Evolutionary conservation across 2,797 vertebrate species (phyloP).

Genomic region (Melanotaenia nigrans): DNA sequence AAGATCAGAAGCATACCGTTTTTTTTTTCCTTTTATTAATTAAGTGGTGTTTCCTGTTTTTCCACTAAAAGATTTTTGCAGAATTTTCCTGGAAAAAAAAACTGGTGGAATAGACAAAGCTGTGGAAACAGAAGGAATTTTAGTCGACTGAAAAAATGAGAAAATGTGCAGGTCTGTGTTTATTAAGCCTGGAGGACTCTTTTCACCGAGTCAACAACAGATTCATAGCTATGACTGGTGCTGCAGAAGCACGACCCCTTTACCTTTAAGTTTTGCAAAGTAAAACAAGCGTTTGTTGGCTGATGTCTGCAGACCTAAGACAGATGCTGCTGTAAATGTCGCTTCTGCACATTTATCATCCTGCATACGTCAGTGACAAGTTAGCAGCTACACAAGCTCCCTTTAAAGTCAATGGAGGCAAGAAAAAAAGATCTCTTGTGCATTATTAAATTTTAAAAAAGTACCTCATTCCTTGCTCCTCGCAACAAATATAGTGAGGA

Average conservation of each 20-base stretch:
- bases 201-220: background rate
- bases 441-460: conserved; percentile 1
- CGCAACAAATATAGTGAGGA: background rate
- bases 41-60: background rate
- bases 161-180: background rate
- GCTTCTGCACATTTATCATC: background rate
- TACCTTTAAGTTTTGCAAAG: background rate
- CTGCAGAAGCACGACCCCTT: background rate
- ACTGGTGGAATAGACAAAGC: background rate
- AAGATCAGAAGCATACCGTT: background rate
- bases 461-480: background rate
- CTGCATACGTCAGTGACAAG: background rate
- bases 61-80: background rate
- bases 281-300: background rate
- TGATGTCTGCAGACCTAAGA: background rate
- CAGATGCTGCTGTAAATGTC: background rate
- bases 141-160: background rate
- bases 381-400: fast-evolving
- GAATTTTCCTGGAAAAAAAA: background rate
- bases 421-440: background rate
- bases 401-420: background rate
- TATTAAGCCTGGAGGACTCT: background rate
- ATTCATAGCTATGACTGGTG: background rate
- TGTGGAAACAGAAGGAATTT: background rate
- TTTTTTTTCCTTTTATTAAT: background rate